Evolutionary conservation across 2,888 invertebrate genomes (phyloP).

Genomic region (Lissonota sp.): DNA sequence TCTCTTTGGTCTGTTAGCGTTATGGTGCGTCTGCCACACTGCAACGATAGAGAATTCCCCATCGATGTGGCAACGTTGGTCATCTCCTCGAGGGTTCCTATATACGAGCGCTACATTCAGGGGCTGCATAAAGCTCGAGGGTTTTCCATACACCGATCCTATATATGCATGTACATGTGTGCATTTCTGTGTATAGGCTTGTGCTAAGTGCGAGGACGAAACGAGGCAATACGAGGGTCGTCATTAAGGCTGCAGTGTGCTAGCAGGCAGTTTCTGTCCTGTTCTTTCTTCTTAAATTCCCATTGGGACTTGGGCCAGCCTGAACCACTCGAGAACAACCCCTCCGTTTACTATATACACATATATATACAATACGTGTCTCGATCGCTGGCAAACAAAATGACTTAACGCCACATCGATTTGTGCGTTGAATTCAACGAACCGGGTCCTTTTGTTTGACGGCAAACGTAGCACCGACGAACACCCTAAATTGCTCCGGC

Average conservation of each 20-base stretch:
- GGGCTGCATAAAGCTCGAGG: slow-evolving; percentile 33
- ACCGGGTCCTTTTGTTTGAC: too few relatives aligned
- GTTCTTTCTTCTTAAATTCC: slow-evolving; percentile 18
- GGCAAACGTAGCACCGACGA: slow-evolving; percentile 23
- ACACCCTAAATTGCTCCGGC: slow-evolving; percentile 27
- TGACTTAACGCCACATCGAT: too few relatives aligned
- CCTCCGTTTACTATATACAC: slow-evolving; percentile 6
- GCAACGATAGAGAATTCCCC: slow-evolving; percentile 21
- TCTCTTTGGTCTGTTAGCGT: not conserved
- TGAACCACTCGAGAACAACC: slow-evolving; percentile 49
- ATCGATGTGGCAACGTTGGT: slow-evolving; percentile 60
- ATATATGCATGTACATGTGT: slow-evolving; percentile 11
- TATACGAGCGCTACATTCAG: slow-evolving; percentile 48
- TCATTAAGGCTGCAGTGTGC: slow-evolving; percentile 50
- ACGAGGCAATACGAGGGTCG: slow-evolving; percentile 56
- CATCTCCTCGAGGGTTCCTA: slow-evolving; percentile 43
- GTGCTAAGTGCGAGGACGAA: slow-evolving; percentile 43
- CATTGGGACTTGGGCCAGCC: slow-evolving; percentile 52
- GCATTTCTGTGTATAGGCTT: too few relatives aligned
- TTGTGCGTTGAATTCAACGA: too few relatives aligned
- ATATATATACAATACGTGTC: not conserved
- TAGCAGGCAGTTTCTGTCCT: too few relatives aligned
- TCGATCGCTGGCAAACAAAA: not conserved
- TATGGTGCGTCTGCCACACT: slow-evolving; percentile 7
- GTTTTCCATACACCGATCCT: slow-evolving; percentile 11